phyloP scores from a whole-genome alignment of 2,113 vertebrate genomes.

The Chionis minor region DNA sequence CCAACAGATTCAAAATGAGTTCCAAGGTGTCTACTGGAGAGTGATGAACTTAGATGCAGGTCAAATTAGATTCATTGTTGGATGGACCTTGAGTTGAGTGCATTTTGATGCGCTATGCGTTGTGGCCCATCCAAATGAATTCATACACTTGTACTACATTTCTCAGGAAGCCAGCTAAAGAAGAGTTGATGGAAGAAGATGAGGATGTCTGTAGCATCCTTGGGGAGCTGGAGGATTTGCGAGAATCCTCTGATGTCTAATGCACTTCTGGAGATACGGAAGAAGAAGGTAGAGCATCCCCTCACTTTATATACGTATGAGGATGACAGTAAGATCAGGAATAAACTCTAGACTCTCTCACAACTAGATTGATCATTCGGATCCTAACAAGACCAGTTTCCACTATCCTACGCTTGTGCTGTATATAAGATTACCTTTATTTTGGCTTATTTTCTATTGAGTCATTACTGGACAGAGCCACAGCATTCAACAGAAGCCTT shows the following conservation, averaged over 20 bases:
- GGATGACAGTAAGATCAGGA: slow-evolving; percentile 17
- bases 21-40: not conserved
- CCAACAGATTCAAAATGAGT: not conserved
- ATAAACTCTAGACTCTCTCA: not conserved
- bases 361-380: not conserved
- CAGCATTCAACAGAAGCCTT: not conserved
- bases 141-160: not conserved
- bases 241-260: slow-evolving; percentile 37
- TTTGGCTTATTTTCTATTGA: not conserved
- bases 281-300: slow-evolving; percentile 20
- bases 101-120: not conserved
- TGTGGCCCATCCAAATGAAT: not conserved
- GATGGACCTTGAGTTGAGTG: not conserved
- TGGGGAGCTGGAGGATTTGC: slow-evolving; percentile 42
- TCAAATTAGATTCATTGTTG: not conserved
- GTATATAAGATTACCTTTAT: not conserved
- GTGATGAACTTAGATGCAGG: not conserved
- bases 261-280: slow-evolving; percentile 19
- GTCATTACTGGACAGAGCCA: not conserved
- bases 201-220: slow-evolving; percentile 33
- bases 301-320: not conserved
- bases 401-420: not conserved
- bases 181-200: slow-evolving; percentile 46
- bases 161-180: slow-evolving; percentile 18
- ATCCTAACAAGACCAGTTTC: not conserved